Percentiles rank a stretch among this genome's conserved stretches.
Evolutionary conservation across 2,113 vertebrate species (phyloP).

Genomic region (Canis aureus): DNA sequence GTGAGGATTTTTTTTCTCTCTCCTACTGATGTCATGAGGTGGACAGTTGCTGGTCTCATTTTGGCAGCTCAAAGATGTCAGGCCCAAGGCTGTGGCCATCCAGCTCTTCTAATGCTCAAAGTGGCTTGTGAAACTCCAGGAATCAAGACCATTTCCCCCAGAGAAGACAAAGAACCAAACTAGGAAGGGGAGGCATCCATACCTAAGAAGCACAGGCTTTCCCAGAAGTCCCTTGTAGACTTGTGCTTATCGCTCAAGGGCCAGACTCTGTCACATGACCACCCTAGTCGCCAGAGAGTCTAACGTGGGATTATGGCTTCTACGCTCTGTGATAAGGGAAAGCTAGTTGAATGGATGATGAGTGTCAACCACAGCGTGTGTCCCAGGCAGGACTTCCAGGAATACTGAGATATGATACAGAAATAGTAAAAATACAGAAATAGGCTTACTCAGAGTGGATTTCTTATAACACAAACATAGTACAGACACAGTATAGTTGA

Average conservation of each 20-base stretch:
- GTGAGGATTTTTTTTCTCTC: neutral
- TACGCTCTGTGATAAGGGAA: neutral
- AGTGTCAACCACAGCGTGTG: neutral
- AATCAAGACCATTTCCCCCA: neutral
- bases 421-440: neutral
- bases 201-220: neutral
- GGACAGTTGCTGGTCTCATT: neutral
- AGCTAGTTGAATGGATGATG: neutral
- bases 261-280: neutral
- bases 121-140: neutral
- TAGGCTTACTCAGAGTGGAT: neutral
- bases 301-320: neutral
- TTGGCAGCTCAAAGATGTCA: neutral
- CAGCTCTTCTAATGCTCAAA: neutral
- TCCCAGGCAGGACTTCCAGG: neutral
- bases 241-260: neutral
- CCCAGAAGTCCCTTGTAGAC: neutral
- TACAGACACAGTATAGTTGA: neutral
- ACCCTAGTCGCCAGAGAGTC: neutral
- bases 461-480: neutral
- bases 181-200: neutral
- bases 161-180: neutral
- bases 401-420: neutral
- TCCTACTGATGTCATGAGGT: neutral
- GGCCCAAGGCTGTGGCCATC: neutral